A percentile compares a stretch with the other conserved stretches of the same genome.
Evolutionary conservation across 23 tunicate species (phyloP).

Genomic region (Oikopleura vanhoeffeni): DNA sequence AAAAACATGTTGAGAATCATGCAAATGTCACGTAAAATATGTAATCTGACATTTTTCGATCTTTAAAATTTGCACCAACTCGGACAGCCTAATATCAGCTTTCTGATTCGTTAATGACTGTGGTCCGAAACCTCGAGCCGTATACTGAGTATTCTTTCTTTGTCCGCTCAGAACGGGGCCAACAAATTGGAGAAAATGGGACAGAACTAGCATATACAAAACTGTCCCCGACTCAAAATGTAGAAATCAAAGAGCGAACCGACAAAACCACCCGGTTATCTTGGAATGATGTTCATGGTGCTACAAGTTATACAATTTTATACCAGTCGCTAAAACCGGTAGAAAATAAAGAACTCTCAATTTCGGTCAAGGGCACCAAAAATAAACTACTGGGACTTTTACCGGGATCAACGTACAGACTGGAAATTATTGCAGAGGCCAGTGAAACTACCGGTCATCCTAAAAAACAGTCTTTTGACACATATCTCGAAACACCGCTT

Average conservation of each 20-base stretch:
- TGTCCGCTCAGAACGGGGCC: neutral
- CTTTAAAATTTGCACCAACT: too few relatives aligned
- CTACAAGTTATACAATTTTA: neutral
- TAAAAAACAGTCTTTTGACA: neutral
- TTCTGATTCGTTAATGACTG: neutral
- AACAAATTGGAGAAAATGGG: neutral
- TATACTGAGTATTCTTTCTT: neutral
- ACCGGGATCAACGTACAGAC: neutral
- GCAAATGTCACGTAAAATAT: too few relatives aligned
- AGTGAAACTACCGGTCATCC: neutral
- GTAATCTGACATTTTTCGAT: too few relatives aligned
- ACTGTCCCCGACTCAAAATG: neutral
- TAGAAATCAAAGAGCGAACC: neutral
- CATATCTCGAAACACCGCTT: neutral
- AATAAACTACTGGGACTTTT: neutral
- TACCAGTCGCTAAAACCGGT: neutral
- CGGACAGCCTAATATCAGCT: neutral
- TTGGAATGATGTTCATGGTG: neutral
- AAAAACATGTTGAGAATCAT: too few relatives aligned
- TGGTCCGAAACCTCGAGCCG: neutral
- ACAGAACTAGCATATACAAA: neutral
- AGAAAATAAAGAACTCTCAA: neutral
- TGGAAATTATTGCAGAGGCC: neutral
- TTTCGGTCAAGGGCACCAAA: neutral
- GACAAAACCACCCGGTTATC: neutral